Conservation (phyloP, 2,797 vertebrate species). For the Sebastes flavidus region DNA sequence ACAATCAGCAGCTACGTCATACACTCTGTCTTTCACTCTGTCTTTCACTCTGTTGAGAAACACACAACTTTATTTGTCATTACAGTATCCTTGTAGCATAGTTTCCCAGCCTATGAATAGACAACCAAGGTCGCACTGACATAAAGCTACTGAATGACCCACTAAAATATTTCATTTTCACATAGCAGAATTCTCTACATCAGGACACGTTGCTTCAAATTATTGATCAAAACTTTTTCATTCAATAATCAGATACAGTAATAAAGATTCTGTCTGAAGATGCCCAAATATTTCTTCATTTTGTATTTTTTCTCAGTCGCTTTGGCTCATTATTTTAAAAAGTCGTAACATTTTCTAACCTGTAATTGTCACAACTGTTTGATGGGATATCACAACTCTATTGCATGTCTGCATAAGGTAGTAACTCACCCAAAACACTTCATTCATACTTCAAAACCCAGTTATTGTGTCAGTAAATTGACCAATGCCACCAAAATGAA, state of each 20-base stretch:
- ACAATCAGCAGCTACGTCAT: not conserved
- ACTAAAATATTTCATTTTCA: not conserved
- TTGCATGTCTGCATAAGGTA: not conserved
- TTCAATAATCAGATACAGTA: not conserved
- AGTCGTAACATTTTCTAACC: too few relatives aligned
- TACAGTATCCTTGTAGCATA: not conserved
- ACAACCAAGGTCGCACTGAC: slow-evolving; percentile 3
- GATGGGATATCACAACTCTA: not conserved
- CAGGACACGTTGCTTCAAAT: not conserved
- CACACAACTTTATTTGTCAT: not conserved
- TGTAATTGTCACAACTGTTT: too few relatives aligned
- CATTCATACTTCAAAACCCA: too few relatives aligned
- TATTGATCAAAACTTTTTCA: not conserved
- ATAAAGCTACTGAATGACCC: not conserved
- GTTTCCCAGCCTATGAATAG: slow-evolving; percentile 24
- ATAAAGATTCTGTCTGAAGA: not conserved
- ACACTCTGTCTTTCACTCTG: not conserved
- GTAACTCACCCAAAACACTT: too few relatives aligned
- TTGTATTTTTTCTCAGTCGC: too few relatives aligned
- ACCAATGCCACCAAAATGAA: too few relatives aligned
- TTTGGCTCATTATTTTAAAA: too few relatives aligned
- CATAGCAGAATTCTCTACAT: not conserved
- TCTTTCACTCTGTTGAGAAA: not conserved
- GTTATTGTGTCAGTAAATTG: too few relatives aligned
- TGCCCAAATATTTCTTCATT: not conserved